Percentiles rank a stretch among this genome's conserved stretches.
Evolutionary conservation across 2,113 vertebrate genomes (phyloP).

Genomic region (Neolamprologus caudopunctatus): DNA sequence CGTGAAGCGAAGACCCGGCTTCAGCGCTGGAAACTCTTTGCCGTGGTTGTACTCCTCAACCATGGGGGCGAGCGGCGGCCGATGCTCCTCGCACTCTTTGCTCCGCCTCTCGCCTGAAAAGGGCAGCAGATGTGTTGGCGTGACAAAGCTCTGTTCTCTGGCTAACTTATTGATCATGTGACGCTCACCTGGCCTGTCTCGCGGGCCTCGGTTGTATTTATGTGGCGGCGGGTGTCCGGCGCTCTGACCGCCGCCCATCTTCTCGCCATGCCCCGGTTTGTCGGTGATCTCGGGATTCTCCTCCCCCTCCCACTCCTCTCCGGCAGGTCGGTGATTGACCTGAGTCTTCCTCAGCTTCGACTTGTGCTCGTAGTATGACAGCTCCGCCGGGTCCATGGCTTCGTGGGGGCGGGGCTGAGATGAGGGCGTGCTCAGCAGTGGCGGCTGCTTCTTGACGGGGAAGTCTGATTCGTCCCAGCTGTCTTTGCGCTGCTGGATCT

Average conservation of each 20-base stretch:
- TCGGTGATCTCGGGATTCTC: background rate
- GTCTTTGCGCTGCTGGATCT: constrained; percentile 82
- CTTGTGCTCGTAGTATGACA: constrained; percentile 92
- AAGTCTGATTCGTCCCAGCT: constrained; percentile 78
- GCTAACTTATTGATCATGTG: background rate
- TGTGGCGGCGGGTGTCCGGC: background rate
- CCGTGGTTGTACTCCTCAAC: constrained; percentile 65
- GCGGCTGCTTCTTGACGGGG: constrained; percentile 77
- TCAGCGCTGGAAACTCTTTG: constrained; percentile 66
- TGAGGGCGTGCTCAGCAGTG: constrained; percentile 51
- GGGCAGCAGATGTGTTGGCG: no score
- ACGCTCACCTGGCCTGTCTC: constrained; percentile 26
- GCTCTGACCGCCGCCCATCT: background rate
- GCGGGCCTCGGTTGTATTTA: constrained; percentile 1
- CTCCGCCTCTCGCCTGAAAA: constrained; percentile 35
- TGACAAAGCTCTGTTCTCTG: background rate
- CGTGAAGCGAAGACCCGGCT: constrained; percentile 61
- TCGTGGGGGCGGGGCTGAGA: background rate
- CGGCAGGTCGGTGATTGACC: constrained; percentile 47
- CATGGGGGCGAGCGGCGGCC: constrained; percentile 25
- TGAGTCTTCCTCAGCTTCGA: constrained; percentile 91
- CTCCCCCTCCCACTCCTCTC: constrained; percentile 30
- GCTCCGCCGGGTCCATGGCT: constrained; percentile 75
- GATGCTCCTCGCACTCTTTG: constrained; percentile 32
- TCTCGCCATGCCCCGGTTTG: background rate